Conservation (phyloP, 2,797 vertebrate species). For the Clarias fuscus region DNA sequence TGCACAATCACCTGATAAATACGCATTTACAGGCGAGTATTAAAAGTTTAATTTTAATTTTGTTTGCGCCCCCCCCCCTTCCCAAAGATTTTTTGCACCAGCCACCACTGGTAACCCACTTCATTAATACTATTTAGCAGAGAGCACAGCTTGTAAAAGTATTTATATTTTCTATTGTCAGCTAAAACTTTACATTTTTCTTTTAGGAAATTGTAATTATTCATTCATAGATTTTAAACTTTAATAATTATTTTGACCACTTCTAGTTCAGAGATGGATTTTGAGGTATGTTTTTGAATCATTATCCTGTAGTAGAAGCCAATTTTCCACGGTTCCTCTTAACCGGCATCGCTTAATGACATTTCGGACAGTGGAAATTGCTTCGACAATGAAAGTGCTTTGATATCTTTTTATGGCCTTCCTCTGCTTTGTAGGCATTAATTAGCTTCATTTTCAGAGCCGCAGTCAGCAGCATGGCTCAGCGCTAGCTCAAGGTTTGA, state of each 20-base stretch:
- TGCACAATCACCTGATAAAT: too few relatives aligned
- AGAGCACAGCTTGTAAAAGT: neutral
- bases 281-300: neutral
- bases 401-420: neutral
- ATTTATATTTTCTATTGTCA: neutral
- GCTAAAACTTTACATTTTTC: neutral
- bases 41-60: too few relatives aligned
- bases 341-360: neutral
- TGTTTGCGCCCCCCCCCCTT: too few relatives aligned
- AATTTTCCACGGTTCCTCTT: neutral
- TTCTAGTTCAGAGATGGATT: neutral
- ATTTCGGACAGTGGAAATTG: neutral
- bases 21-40: too few relatives aligned
- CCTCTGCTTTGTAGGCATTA: neutral
- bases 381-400: neutral
- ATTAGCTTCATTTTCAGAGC: neutral
- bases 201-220: neutral
- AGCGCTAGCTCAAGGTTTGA: neutral
- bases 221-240: too few relatives aligned
- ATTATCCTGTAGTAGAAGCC: neutral
- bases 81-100: too few relatives aligned
- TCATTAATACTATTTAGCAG: neutral
- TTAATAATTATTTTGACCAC: too few relatives aligned
- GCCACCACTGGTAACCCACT: too few relatives aligned
- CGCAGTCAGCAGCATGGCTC: neutral